Conservation (phyloP, 35 echinoderm and acorn worm genomes). For the Eucidaris tribuloides region DNA sequence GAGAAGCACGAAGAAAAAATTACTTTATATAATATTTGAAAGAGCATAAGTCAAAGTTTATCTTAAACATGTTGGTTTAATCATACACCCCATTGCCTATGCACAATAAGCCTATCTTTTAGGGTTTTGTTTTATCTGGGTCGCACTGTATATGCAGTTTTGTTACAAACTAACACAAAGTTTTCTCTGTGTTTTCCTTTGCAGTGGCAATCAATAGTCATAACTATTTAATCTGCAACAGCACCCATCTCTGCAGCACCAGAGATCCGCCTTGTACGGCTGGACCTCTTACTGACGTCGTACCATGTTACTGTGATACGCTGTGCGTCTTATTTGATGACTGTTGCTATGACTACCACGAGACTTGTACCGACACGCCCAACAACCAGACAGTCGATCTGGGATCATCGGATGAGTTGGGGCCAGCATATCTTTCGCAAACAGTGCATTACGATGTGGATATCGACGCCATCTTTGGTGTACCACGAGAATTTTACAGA, state of each 20-base stretch:
- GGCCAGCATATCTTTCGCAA: not conserved
- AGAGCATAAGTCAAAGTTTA: too few species aligned
- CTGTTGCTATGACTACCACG: not conserved
- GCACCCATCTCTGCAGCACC: not conserved
- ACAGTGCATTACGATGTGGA: not conserved
- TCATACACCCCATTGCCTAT: too few species aligned
- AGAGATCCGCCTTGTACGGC: not conserved
- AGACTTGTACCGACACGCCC: not conserved
- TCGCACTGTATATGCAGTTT: too few species aligned
- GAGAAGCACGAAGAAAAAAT: too few species aligned
- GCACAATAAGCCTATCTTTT: too few species aligned
- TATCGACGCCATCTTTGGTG: not conserved
- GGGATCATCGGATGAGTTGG: not conserved
- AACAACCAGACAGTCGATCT: not conserved
- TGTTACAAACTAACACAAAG: too few species aligned
- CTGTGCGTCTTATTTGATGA: not conserved
- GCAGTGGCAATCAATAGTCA: too few species aligned
- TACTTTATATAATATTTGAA: too few species aligned
- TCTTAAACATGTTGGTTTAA: too few species aligned
- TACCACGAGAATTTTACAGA: not conserved
- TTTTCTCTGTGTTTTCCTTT: too few species aligned
- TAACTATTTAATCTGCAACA: too few species aligned
- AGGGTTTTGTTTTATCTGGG: too few species aligned
- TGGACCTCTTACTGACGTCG: not conserved
- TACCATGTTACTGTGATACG: conserved; percentile 2